Evolutionary conservation across 2,113 vertebrate genomes (phyloP), one percentile per base, ranked within the genome.

Genomic region (Brachirus orientalis): DNA sequence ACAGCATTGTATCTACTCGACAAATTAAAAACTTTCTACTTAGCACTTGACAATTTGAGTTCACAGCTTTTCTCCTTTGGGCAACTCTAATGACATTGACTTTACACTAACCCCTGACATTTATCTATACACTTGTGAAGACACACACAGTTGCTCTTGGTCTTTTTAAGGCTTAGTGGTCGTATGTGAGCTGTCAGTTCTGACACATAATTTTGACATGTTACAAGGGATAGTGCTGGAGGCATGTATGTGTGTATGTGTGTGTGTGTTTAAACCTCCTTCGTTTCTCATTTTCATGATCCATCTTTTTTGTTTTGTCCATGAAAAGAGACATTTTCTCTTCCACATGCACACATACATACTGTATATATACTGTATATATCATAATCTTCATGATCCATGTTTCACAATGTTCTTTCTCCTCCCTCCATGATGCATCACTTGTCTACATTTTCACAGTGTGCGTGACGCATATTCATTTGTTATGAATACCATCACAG

Each of bases 171-270:
- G 79, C 75, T 80, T 80, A 51, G 65, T 85, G 60, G 73, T 85
- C 76, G 88, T 88, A 89, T 85, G 40, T n/a, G 59, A 84, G 63
- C 71, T 91, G 89, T 89, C 88, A 88, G 83, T 67, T 77, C 66
- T 88, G 88, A 74, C 82, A 88, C 86, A 85, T 85, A 88, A 82
- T 88, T 91, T 85, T 87, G 86, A 87, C 86, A 83, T 73, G 73
- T 80, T 82, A 77, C 72, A 75, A 53, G 69, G 64, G 62, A 82
- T 73, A 74, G 44, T 1, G 62, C 86, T 82, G 33, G 59, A 77
- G 83, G 89, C 22, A 8, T 4, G 61, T 38, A 57, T 53, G 13
- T 43, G 11, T 48, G 43, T 58, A 28, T 43, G 53, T 53, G 43
- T 40, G 40, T 54, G 6, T 22, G 17, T 44, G 12, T 16, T 12